Evolutionary conservation across 1,140 invertebrate species (phyloP), one percentile per base, ranked within the genome.

Genomic region (Stegodyphus mimosarum): DNA sequence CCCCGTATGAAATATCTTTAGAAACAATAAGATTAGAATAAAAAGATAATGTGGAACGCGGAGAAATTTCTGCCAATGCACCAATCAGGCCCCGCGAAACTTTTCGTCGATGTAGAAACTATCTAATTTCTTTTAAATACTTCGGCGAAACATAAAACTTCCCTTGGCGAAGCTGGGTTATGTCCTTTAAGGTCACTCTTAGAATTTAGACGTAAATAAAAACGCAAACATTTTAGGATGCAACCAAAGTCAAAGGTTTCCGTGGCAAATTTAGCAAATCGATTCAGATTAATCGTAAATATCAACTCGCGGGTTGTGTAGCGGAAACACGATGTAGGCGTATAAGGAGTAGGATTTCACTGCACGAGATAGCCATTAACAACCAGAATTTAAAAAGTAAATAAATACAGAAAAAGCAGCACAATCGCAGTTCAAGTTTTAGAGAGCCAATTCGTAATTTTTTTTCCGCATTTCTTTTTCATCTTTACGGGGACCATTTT

Each of bases 181-280:
- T 33, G 72, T 84, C 66, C 81, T 69, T 18, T 50, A 70, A 48
- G 60, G 69, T 49, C 18, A 60, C 73, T 53, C 48, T 74, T 74
- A 75, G 71, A 52, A 48, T 69, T 15, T 74, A 84, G 71, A 49
- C 55, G 13, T 76, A 74, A 75, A 7, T 66, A 83, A 81, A 84
- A 63, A 33, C 55, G 71, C 49, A 51, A 84, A 60, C 63, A 69
- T 84, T 76, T 76, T 84, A 84, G 81, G 55, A 69, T 84, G 72
- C 80, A 83, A 70, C 49, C 55, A 69, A 83, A 53, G 33, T 74
- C 63, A 76, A 84, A 75, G 72, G 73, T 75, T 84, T 84, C 81
- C 81, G 81, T 84, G 81, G 81, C 81, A 76, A 84, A 84, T 75
- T 84, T 84, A 84, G 81, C 81, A 84, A 84, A 75, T 66, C 51